Evolutionary conservation across 2,888 invertebrate genomes (phyloP).

Genomic region (Xestobium rufovillosum): DNA sequence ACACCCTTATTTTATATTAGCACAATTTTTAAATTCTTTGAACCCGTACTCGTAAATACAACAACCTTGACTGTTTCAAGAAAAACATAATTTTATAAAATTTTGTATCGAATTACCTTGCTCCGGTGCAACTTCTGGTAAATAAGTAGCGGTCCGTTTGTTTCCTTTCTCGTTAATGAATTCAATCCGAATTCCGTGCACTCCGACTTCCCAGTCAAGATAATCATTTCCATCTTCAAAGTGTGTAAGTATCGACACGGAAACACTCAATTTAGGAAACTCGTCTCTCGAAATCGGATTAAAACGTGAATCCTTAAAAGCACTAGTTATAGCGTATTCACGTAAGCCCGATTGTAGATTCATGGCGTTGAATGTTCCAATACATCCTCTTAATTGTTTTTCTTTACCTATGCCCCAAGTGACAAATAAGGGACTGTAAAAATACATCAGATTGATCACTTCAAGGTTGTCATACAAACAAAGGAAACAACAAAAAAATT

Average conservation of each 20-base stretch:
- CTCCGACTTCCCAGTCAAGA: constrained; percentile 95
- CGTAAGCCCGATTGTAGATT: constrained; percentile 88
- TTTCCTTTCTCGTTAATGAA: constrained; percentile 89
- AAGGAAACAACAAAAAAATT: constrained; percentile 25
- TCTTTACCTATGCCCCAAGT: constrained; percentile 99
- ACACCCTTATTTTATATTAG: no score
- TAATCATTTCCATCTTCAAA: constrained; percentile 95
- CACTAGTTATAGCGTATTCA: constrained; percentile 97
- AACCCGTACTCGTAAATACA: no score
- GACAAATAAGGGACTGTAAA: constrained; percentile 89
- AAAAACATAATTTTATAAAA: no score
- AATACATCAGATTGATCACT: constrained; percentile 37
- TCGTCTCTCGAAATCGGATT: constrained; percentile 92
- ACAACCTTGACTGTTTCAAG: no score
- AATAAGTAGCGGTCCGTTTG: constrained; percentile 94
- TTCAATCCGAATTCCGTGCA: constrained; percentile 97
- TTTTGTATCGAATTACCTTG: constrained; percentile 78
- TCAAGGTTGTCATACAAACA: constrained; percentile 4
- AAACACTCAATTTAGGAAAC: constrained; percentile 84
- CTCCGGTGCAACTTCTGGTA: constrained; percentile 96
- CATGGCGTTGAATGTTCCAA: constrained; percentile 97
- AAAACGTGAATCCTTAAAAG: constrained; percentile 95
- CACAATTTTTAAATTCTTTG: no score
- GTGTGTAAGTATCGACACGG: constrained; percentile 91
- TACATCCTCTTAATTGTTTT: constrained; percentile 92